Evolutionary conservation across 2,113 vertebrate genomes (phyloP), one percentile per base, ranked within the genome.

Genomic region (Cyanoramphus novaezelandiae): DNA sequence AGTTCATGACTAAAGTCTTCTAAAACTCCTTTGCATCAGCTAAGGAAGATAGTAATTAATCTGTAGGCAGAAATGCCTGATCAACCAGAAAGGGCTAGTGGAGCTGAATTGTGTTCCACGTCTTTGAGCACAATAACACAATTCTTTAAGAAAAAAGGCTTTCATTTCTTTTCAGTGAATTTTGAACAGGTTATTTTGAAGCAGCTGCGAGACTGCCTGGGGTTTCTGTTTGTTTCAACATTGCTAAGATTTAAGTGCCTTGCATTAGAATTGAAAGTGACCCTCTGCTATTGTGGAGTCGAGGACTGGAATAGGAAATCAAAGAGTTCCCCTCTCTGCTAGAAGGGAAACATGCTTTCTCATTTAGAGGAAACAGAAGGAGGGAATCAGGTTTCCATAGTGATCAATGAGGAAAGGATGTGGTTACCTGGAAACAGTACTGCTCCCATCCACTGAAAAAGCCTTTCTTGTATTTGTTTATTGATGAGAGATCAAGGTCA

Each of bases 341-440:
- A 47, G 91, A 80, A 64, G 85, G 86, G 90, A 93, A 96, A 94
- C 64, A 82, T 85, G 75, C 77, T 97, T 86, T 94, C 93, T 94
- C 72, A 78, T 95, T 97, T 95, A 82, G 69, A 91, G 81, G 89
- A 96, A 96, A 89, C 83, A 96, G 94, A 53, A 95, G 92, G 92
- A 96, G 85, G 86, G 86, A 97, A 94, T 86, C 31, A 11, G 53
- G 97, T 98, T 97, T 96, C 97, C 97, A 97, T 97, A 96, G 97
- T 79, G 96, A 98, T 97, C 97, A 86, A 81, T 95, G 95, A 97
- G 82, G 87, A 82, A 97, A 90, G 78, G 78, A 94, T 13, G 4
- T 65, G 78, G 97, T 97, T 97, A 97, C 97, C 95, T 98, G 92
- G 96, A 97, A 95, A 98, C 96, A 71, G 52, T 80, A 81, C 67